These are phyloP conservation scores for Anastrepha ludens DNA, from an alignment of 1,140 invertebrate genomes.

Conservation along the genomic window DNA sequence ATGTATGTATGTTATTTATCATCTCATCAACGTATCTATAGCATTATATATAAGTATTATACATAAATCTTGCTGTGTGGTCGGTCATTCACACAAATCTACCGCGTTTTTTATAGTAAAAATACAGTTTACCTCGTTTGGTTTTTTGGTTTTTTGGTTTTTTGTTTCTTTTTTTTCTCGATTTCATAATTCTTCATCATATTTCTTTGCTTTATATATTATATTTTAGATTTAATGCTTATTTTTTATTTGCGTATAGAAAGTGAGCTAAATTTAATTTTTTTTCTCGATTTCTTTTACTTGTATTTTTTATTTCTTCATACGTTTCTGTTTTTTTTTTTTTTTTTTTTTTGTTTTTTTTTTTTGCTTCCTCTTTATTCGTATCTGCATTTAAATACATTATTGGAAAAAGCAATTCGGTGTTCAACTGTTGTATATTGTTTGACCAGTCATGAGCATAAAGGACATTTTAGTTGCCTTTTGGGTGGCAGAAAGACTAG, in stretches of 20 bases:
- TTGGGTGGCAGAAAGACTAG: constrained; percentile 36
- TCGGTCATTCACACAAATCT: constrained; percentile 27
- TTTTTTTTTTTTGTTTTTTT: constrained; percentile 11
- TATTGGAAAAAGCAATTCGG: background rate
- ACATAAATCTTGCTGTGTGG: constrained; percentile 27
- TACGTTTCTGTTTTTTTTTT: background rate
- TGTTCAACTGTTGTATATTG: constrained; percentile 31
- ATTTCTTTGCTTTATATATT: constrained; percentile 39
- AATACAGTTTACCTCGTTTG: constrained; percentile 39
- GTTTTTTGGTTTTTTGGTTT: background rate
- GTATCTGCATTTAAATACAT: constrained; percentile 3
- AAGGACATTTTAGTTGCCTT: constrained; percentile 19
- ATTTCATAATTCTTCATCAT: constrained; percentile 11
- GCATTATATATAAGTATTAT: constrained; percentile 16
- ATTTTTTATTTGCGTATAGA: constrained; percentile 52
- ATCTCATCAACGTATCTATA: constrained; percentile 28
- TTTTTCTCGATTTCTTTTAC: background rate
- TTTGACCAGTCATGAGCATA: constrained; percentile 35
- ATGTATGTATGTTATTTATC: constrained; percentile 23
- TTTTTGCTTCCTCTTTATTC: background rate
- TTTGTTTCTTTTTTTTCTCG: background rate
- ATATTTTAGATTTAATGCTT: background rate
- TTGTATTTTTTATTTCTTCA: background rate
- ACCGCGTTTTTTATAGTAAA: constrained; percentile 39
- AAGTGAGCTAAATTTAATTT: constrained; percentile 54